Conservation (phyloP, 1,140 invertebrate species). For the Lucilia sericata region DNA sequence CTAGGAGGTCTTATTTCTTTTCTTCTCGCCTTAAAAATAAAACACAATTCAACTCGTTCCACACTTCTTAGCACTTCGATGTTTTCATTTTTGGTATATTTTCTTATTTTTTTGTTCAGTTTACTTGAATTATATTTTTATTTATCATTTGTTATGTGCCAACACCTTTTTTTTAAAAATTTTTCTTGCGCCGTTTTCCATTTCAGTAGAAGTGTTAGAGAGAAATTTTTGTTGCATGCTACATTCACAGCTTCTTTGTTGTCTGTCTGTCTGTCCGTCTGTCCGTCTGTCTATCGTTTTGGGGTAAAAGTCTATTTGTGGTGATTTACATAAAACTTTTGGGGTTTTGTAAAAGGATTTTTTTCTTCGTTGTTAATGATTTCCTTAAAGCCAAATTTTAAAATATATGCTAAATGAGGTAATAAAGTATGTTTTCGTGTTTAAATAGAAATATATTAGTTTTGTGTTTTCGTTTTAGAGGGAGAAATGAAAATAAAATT, state of each 20-base stretch:
- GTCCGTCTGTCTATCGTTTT: not conserved
- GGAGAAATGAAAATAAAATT: conserved; percentile 3
- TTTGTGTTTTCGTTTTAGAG: not conserved
- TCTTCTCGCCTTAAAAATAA: not conserved
- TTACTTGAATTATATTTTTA: conserved; percentile 12
- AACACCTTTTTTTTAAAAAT: not conserved
- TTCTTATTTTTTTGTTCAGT: not conserved
- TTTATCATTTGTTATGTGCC: conserved; percentile 26
- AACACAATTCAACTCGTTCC: not conserved
- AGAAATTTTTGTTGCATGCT: conserved; percentile 1
- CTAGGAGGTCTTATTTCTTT: conserved; percentile 8
- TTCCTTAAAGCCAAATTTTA: conserved; percentile 9
- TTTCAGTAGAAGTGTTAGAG: conserved; percentile 11
- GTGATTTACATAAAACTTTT: not conserved
- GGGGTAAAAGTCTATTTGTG: not conserved
- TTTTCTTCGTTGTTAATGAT: not conserved
- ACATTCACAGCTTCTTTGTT: not conserved
- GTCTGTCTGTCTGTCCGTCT: not conserved
- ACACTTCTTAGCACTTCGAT: not conserved
- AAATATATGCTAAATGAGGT: conserved; percentile 19
- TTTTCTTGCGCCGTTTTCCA: not conserved
- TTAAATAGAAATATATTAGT: not conserved
- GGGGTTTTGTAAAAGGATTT: not conserved
- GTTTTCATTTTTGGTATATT: not conserved
- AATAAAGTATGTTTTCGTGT: conserved; percentile 17